Evolutionary conservation across 2,888 invertebrate species (phyloP), one percentile per base, ranked within the genome.

Genomic region (Phymatocera aterrima): DNA sequence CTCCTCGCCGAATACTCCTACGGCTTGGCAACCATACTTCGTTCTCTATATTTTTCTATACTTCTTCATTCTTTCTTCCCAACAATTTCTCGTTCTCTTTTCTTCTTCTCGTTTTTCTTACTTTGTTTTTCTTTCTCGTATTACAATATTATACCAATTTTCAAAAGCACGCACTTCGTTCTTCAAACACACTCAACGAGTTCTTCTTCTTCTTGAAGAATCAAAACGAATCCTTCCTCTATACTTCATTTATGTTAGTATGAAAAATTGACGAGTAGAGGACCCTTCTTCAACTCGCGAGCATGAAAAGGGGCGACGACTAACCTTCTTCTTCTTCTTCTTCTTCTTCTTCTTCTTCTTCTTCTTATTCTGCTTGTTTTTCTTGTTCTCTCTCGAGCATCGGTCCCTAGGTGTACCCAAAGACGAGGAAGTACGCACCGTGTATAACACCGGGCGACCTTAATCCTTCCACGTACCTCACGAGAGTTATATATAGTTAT

Each of bases 181-280:
- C 34, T 34, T 34, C 51, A 72, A 72, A 48, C 24, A 51, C 28
- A 31, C 43, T 10, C 8, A 12, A 43, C 43, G 43, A 43, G 1
- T 43, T n/a, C n/a, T n/a, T n/a, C 43, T 6, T n/a, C 5, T 72
- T 51, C 34, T 48, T 46, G 43, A 24, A 21, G 72, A 48, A 72
- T 72, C 34, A 31, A 72, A 72, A 72, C 51, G 48, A 18, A 72
- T 31, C 72, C 34, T 72, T 72, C 51, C 31, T 51, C 31, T 51
- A 72, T 34, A 31, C n/a, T n/a, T n/a, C n/a, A n/a, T n/a, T n/a
- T n/a, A n/a, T n/a, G n/a, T n/a, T n/a, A n/a, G n/a, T n/a, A n/a
- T n/a, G n/a, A 72, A 51, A 72, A 72, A 72, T 72, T 72, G 48
- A 72, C 31, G 51, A n/a, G n/a, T n/a, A n/a, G n/a, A 72, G 34